A percentile compares a stretch with the other conserved stretches of the same genome.
Evolutionary conservation across 2,797 vertebrate species (phyloP).

Genomic region (Poecilia velifera): DNA sequence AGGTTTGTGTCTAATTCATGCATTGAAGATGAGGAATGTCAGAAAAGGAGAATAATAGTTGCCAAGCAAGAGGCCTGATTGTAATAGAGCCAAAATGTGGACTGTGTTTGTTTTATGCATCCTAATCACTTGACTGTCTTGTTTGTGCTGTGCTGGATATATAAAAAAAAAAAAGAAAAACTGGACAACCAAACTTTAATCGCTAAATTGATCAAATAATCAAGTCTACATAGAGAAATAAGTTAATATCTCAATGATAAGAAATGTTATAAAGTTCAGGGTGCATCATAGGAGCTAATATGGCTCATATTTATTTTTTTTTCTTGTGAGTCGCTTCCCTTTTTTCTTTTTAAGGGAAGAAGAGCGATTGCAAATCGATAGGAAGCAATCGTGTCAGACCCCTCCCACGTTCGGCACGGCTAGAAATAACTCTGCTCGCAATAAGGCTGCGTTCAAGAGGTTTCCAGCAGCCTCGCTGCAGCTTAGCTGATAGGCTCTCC

Average conservation of each 20-base stretch:
- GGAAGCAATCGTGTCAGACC: conserved; percentile 77
- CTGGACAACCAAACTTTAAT: too few relatives aligned
- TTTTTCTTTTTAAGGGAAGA: conserved; percentile 28
- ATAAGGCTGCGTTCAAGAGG: conserved; percentile 73
- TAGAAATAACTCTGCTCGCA: conserved; percentile 78
- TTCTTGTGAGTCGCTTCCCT: background rate
- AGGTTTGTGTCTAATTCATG: too few relatives aligned
- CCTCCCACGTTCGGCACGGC: conserved; percentile 75
- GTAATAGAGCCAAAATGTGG: too few relatives aligned
- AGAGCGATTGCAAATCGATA: conserved; percentile 78
- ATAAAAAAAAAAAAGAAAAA: too few relatives aligned
- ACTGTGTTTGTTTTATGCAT: too few relatives aligned
- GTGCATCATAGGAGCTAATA: background rate
- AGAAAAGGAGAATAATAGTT: too few relatives aligned
- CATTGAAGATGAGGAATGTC: too few relatives aligned
- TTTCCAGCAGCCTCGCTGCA: conserved; percentile 68
- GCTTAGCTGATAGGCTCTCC: conserved; percentile 47
- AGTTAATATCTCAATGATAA: too few relatives aligned
- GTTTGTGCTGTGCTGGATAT: too few relatives aligned
- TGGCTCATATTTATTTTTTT: background rate
- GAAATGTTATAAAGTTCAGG: background rate
- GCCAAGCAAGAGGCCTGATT: too few relatives aligned
- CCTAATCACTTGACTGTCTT: too few relatives aligned
- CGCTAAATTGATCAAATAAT: background rate
- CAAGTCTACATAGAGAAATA: background rate